Evolutionary conservation across 2,113 vertebrate species (phyloP).

Genomic region (Zootoca vivipara): DNA sequence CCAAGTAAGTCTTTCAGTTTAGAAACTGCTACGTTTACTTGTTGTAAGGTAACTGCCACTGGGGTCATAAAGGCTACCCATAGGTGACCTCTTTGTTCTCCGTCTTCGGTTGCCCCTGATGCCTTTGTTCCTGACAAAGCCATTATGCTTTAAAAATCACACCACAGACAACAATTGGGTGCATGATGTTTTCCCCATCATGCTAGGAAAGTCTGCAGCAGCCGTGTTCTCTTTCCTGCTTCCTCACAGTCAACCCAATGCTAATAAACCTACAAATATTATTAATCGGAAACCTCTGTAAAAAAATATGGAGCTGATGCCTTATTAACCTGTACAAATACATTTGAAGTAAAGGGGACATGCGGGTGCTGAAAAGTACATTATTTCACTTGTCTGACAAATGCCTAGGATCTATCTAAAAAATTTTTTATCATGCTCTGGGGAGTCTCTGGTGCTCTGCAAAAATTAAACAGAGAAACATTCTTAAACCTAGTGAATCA

Average conservation of each 20-base stretch:
- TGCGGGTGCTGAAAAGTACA: not conserved
- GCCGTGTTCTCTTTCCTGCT: not conserved
- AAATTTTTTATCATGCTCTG: not conserved
- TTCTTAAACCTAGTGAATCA: constrained; percentile 15
- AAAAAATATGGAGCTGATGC: not conserved
- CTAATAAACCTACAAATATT: not conserved
- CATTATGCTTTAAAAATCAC: not conserved
- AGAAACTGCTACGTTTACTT: not conserved
- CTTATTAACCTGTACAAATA: not conserved
- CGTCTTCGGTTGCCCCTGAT: not conserved
- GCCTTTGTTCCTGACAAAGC: not conserved
- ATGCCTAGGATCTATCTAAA: constrained; percentile 3
- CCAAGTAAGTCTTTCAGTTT: not conserved
- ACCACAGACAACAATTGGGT: not conserved
- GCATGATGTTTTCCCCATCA: not conserved
- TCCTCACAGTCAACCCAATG: not conserved
- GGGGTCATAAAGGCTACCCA: not conserved
- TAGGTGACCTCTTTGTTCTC: not conserved
- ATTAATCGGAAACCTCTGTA: too few relatives aligned
- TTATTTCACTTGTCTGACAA: not conserved
- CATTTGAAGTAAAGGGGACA: not conserved
- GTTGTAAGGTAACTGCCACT: not conserved
- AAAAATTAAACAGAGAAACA: constrained; percentile 20
- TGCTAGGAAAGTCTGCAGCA: not conserved
- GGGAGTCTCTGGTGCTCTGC: not conserved